phyloP scores from a whole-genome alignment of 2,797 vertebrate species.

The Triplophysa bombifrons region DNA sequence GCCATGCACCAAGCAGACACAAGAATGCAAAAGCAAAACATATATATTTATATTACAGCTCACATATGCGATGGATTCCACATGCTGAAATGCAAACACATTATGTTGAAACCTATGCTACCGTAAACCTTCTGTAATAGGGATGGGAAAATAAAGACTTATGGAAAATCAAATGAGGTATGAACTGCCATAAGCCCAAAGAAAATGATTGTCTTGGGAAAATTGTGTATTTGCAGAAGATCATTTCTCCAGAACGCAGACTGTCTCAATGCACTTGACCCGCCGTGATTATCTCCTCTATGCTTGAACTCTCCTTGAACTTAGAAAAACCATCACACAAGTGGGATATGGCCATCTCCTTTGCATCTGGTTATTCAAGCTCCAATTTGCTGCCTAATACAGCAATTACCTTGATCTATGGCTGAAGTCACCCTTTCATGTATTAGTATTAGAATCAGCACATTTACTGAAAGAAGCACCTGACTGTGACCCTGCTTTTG shows the following conservation, averaged over 20 bases:
- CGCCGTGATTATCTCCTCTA: constrained; percentile 83
- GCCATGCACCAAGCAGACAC: constrained; percentile 9
- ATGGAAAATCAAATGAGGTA: constrained; percentile 90
- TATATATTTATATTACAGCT: constrained; percentile 42
- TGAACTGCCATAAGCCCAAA: constrained; percentile 90
- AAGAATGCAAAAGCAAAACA: neutral
- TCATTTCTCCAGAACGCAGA: constrained; percentile 85
- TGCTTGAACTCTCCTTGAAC: constrained; percentile 99
- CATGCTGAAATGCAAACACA: constrained; percentile 34
- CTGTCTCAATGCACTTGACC: constrained; percentile 85
- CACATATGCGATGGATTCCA: constrained; percentile 46
- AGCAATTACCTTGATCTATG: constrained; percentile 94
- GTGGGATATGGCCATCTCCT: constrained; percentile 85
- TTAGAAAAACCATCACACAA: constrained; percentile 83
- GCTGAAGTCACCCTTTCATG: constrained; percentile 82
- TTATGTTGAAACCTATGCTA: constrained; percentile 64
- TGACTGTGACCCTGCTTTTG: constrained; percentile 81
- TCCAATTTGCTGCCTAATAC: constrained; percentile 94
- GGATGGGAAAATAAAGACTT: constrained; percentile 80
- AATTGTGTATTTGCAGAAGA: constrained; percentile 94
- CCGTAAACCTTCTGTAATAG: constrained; percentile 77
- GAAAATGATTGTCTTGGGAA: constrained; percentile 93
- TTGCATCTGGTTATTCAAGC: constrained; percentile 98
- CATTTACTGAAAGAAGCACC: constrained; percentile 78
- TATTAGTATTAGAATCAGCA: constrained; percentile 86